Evolutionary conservation across 2,888 invertebrate species (phyloP).

Genomic region (Polymixis flavicincta): DNA sequence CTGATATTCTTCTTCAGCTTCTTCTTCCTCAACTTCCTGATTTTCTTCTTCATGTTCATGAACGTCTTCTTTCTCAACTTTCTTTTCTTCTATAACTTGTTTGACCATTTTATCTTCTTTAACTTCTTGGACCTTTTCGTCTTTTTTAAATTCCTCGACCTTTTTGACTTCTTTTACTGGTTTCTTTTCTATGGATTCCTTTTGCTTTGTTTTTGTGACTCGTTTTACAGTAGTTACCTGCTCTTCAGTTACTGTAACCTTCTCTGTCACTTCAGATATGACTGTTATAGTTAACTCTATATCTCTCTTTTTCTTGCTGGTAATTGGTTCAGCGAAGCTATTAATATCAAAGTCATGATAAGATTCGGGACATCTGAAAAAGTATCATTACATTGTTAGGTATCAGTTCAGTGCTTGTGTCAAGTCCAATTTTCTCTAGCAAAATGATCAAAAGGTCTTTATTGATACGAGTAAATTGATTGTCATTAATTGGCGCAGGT

Average conservation of each 20-base stretch:
- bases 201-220: neutral
- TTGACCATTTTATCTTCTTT: neutral
- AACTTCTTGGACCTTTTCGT: neutral
- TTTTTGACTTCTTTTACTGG: neutral
- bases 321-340: neutral
- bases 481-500: neutral
- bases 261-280: neutral
- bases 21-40: neutral
- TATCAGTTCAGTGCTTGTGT: neutral
- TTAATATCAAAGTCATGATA: conserved; percentile 46
- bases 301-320: neutral
- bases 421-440: too few species aligned
- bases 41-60: neutral
- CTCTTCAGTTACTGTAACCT: neutral
- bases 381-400: neutral
- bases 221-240: neutral
- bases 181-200: neutral
- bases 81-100: neutral
- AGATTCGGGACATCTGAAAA: conserved; percentile 52
- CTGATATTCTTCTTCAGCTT: too few species aligned
- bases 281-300: neutral
- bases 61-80: neutral
- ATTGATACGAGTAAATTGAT: neutral
- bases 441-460: neutral
- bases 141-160: neutral